Base-by-base conservation (phyloP, 1,140 invertebrate genomes). In the Diabrotica virgifera region DNA sequence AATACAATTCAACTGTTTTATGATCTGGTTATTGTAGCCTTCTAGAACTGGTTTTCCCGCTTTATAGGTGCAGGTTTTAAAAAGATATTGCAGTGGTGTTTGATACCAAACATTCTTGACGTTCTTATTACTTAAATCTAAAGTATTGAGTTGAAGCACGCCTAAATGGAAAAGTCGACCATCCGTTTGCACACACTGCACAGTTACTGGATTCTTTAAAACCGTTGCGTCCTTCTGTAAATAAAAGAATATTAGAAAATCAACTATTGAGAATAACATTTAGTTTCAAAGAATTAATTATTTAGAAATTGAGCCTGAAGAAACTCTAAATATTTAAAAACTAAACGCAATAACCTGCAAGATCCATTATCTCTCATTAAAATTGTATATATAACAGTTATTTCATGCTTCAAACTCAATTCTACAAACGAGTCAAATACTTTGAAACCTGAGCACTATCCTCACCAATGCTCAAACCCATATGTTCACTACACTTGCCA, bases 81-180 rank as follows among this genome's bases (percentile, higher is more conserved):
- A 95, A n/a, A 96, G 71, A 67, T 85, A 76, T 51, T 90, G 79
- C 66, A 82, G 80, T 14, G 85, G 83, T 53, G 85, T 84, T 63
- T 86, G 82, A 84, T 91, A 96, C 84, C 89, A 92, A 68, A 90
- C 84, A 80, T 96, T 96, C 74, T 88, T 92, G 3, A 82, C 77
- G n/a, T 85, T 85, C 37, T 84, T 79, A 5, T 82, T 80, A 75
- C 86, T 81, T 5, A 92, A 69, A 78, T 91, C 82, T 13, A 94
- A 78, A 3, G 91, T 94, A 74, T 96, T 95, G n/a, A 96, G 80
- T 79, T 96, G 92, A 67, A 92, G 87, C 46, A 92, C 84, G 8
- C 88, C 87, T 78, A 95, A 95, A 74, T 93, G 86, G 73, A 92
- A 92, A 6, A 80, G 76, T 63, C 85, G 80, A 11, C 90, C 87